These are phyloP conservation scores for Xiphophorus couchianus DNA, from an alignment of 2,113 vertebrate species.

Conservation along the genomic window DNA sequence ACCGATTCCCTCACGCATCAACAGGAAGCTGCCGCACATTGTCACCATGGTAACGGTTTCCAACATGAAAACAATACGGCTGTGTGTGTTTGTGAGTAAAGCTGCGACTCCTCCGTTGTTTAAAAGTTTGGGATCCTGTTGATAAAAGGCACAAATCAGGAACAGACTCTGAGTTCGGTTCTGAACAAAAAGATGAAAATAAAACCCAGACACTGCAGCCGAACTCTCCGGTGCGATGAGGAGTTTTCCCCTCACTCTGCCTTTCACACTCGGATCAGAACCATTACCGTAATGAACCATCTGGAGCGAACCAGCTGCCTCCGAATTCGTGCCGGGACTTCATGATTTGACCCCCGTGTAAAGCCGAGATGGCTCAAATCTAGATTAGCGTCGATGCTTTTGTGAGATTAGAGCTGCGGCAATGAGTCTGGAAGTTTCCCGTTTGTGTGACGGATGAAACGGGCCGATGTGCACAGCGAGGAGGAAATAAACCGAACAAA, in stretches of 20 bases:
- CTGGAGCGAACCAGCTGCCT: constrained; percentile 64
- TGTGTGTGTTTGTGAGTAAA: constrained; percentile 14
- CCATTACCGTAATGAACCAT: constrained; percentile 54
- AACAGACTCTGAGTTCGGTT: constrained; percentile 39
- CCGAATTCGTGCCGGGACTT: constrained; percentile 52
- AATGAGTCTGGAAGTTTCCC: constrained; percentile 21
- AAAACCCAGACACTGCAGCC: background rate
- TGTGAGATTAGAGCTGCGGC: constrained; percentile 27
- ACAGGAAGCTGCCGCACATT: constrained; percentile 69
- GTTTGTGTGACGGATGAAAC: constrained; percentile 26
- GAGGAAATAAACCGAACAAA: constrained; percentile 66
- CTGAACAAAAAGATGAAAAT: too few relatives aligned
- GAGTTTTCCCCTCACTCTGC: constrained; percentile 17
- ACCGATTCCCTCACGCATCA: constrained; percentile 39
- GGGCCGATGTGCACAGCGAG: constrained; percentile 24
- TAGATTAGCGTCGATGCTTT: constrained; percentile 39
- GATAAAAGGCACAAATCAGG: constrained; percentile 76
- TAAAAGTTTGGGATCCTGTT: constrained; percentile 39
- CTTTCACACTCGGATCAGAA: background rate
- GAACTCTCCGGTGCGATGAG: constrained; percentile 10
- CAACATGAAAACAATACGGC: constrained; percentile 17
- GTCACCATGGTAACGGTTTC: constrained; percentile 64
- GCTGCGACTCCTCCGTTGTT: constrained; percentile 69
- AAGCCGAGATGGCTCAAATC: constrained; percentile 62
- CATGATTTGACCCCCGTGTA: constrained; percentile 54